phyloP scores from a whole-genome alignment of 1,140 invertebrate genomes.

The Scylla paramamosain region DNA sequence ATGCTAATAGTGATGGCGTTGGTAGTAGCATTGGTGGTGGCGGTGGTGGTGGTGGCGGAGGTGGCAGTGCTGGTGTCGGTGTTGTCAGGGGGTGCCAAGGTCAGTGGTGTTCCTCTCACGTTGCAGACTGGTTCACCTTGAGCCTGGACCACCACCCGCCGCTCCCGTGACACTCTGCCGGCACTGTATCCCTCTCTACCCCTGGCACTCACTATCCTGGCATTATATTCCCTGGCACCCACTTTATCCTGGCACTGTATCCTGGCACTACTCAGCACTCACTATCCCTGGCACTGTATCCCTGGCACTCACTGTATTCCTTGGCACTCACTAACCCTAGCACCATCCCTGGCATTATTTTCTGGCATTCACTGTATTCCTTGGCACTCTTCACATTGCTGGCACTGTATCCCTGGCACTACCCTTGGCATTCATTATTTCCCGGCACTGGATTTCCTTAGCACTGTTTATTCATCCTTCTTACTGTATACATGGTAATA shows the following conservation, averaged over 20 bases:
- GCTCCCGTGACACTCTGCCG: not conserved
- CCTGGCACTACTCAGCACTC: not conserved
- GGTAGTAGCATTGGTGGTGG: not conserved
- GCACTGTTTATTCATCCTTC: too few species aligned
- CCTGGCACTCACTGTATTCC: not conserved
- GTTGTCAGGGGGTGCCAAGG: conserved; percentile 42
- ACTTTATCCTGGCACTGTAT: not conserved
- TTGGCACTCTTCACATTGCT: not conserved
- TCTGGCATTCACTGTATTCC: not conserved
- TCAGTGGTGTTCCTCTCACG: conserved; percentile 30
- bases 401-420: not conserved
- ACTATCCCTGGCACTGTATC: not conserved
- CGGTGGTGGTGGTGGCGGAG: not conserved
- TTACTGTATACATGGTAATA: too few species aligned
- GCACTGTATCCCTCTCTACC: not conserved
- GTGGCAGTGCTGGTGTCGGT: not conserved
- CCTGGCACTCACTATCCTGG: not conserved
- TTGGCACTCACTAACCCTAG: not conserved
- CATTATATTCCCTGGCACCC: not conserved
- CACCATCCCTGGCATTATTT: not conserved
- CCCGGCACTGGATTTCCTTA: too few species aligned
- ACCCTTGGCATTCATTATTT: not conserved
- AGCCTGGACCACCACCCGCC: conserved; percentile 18
- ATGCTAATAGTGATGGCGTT: not conserved
- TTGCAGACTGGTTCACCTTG: conserved; percentile 55